A percentile compares a stretch with the other conserved stretches of the same genome.
Evolutionary conservation across 2,113 vertebrate species (phyloP).

Genomic region (Tupaia tana): DNA sequence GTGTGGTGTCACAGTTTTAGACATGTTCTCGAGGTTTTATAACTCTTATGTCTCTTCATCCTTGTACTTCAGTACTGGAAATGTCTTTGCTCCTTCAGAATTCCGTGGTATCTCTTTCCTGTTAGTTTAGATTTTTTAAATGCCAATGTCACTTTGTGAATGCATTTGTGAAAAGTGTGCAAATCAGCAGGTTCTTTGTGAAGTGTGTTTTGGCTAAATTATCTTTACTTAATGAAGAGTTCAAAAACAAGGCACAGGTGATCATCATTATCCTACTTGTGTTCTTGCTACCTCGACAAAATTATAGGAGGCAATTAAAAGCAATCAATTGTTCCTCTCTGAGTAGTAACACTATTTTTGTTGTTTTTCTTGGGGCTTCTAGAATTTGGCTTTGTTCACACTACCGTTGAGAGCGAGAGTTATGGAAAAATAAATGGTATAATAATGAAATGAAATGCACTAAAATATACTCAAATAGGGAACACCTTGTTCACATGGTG

Average conservation of each 20-base stretch:
- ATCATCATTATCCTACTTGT: conserved; percentile 60
- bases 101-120: conserved; percentile 64
- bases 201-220: conserved; percentile 60
- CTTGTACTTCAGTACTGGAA: conserved; percentile 70
- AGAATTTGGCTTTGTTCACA: conserved; percentile 49
- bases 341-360: conserved; percentile 59
- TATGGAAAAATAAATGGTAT: conserved; percentile 22
- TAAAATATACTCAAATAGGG: not conserved
- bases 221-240: conserved; percentile 60
- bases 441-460: not conserved
- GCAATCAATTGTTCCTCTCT: conserved; percentile 56
- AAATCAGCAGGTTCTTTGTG: conserved; percentile 30
- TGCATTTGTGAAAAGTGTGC: conserved; percentile 62
- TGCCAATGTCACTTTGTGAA: conserved; percentile 65
- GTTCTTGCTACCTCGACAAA: conserved; percentile 65
- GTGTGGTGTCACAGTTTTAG: conserved; percentile 17
- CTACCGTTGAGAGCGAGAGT: not conserved
- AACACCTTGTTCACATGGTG: not conserved
- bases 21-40: conserved; percentile 51
- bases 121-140: conserved; percentile 73
- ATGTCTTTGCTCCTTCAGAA: conserved; percentile 65
- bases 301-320: conserved; percentile 17
- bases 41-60: conserved; percentile 59
- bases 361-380: conserved; percentile 17
- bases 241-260: conserved; percentile 31